Evolutionary conservation across 2,797 vertebrate genomes (phyloP), one percentile per base, ranked within the genome.

Genomic region (Molothrus ater): DNA sequence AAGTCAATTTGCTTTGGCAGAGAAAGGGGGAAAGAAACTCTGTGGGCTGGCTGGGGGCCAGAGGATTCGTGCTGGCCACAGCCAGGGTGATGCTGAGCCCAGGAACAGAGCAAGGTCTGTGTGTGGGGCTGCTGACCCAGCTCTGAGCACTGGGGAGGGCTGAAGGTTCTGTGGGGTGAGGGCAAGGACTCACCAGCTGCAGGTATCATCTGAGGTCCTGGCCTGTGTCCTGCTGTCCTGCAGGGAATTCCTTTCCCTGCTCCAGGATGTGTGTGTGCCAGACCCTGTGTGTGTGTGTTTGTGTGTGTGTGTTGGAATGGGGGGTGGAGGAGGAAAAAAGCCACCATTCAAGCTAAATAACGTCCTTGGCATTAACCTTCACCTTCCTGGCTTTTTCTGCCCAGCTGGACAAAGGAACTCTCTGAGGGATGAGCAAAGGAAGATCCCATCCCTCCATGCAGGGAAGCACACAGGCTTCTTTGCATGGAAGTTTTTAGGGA

Each of bases 1-100:
- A 94, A 96, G 81, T 79, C 89, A 86, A 82, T 94, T 96, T 94
- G 64, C 64, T 94, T 96, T 96, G 92, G 96, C 95, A 91, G 70
- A 70, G 28, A 68, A 54, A 54, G 21, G 15, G 66, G 53, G 20
- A 13, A 47, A 80, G 61, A 60, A 86, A 80, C 3, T 16, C 68
- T 17, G 82, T 29, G 93, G 92, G 25, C 65, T 96, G 96, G 94
- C 92, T 18, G 36, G 61, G 61, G 85, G 69, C 92, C 91, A 90
- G 68, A 7, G 57, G 59, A 8, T 76, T 72, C 54, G 71, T 80
- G 72, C 78, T 0, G 10, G 61, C 74, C 14, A 0, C 45, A 70
- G 74, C 17, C 68, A 18, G 47, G 68, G 48, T 26, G 82, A 73
- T 3, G 51, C 70, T 47, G 70, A 8, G 36, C 34, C 0, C 1